Evolutionary conservation across 2,888 invertebrate species (phyloP).

Genomic region (Ganaspis brasiliensis): DNA sequence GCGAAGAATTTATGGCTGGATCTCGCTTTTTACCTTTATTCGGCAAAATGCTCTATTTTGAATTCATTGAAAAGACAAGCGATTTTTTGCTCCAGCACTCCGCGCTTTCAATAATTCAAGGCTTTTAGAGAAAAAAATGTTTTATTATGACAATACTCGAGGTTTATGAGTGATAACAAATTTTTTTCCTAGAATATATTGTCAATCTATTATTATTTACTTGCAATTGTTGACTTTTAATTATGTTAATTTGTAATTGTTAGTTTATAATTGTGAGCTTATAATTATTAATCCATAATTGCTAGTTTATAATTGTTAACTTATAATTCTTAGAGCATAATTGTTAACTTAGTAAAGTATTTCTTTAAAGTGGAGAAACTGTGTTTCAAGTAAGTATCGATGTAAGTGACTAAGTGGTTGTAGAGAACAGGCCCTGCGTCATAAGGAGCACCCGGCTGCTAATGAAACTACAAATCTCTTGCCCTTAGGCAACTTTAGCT

Average conservation of each 20-base stretch:
- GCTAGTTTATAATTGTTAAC: no score
- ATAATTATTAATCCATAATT: no score
- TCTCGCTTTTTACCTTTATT: slow-evolving; percentile 20
- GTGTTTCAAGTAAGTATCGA: no score
- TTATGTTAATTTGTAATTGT: no score
- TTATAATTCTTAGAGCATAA: no score
- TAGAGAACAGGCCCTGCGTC: slow-evolving; percentile 73
- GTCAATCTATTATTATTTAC: no score
- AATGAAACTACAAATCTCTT: slow-evolving; percentile 81
- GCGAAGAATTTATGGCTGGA: slow-evolving; percentile 35
- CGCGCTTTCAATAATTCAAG: slow-evolving; percentile 21
- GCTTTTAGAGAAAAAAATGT: background rate
- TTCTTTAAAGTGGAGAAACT: no score
- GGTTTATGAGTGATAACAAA: background rate
- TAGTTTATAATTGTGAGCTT: no score
- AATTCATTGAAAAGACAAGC: slow-evolving; percentile 32
- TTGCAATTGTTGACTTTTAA: no score
- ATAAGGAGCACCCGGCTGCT: slow-evolving; percentile 79
- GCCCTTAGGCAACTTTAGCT: slow-evolving; percentile 77
- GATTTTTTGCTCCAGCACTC: slow-evolving; percentile 19
- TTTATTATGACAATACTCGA: background rate
- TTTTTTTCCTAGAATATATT: background rate
- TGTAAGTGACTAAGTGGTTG: no score
- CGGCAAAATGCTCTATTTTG: slow-evolving; percentile 27
- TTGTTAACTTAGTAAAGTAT: no score